These are phyloP conservation scores for Epizoanthus ramosus DNA, from an alignment of 92 coral and sea anemone species.

Conservation along the genomic window DNA sequence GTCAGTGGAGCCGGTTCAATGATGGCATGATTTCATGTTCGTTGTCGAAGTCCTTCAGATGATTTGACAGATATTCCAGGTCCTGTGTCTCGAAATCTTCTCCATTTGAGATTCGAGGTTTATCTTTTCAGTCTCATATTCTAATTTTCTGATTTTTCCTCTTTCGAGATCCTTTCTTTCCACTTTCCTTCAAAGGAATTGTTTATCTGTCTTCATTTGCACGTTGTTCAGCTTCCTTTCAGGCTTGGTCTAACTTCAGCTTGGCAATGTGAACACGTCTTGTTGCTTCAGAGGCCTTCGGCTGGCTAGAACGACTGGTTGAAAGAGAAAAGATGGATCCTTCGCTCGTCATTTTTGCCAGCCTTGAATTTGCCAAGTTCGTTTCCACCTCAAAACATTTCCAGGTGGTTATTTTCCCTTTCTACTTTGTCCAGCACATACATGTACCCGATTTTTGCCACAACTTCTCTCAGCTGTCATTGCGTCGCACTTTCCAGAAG, in stretches of 20 bases:
- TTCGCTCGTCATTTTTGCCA: too few species aligned
- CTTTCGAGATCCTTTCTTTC: constrained; percentile 25
- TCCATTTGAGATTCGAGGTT: too few species aligned
- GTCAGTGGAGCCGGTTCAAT: background rate
- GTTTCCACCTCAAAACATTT: background rate
- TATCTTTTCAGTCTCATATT: constrained; percentile 42
- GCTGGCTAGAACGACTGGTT: too few species aligned
- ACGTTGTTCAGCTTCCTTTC: constrained; percentile 34
- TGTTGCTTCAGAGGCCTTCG: background rate
- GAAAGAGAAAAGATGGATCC: too few species aligned
- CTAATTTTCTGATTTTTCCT: constrained; percentile 16
- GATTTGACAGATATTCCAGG: constrained; percentile 36
- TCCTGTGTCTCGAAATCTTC: constrained; percentile 3
- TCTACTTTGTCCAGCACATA: too few species aligned
- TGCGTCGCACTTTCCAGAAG: too few species aligned
- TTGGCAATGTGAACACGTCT: constrained; percentile 26
- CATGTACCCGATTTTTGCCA: too few species aligned
- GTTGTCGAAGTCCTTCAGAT: constrained; percentile 35
- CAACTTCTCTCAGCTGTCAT: too few species aligned
- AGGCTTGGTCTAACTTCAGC: constrained; percentile 50
- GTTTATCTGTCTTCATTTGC: constrained; percentile 46
- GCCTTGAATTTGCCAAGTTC: too few species aligned
- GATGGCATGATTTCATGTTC: background rate
- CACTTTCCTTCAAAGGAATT: constrained; percentile 21
- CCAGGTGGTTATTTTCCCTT: too few species aligned